Base-by-base conservation (phyloP, 2,888 invertebrate genomes). In the Escarpia spicata region DNA sequence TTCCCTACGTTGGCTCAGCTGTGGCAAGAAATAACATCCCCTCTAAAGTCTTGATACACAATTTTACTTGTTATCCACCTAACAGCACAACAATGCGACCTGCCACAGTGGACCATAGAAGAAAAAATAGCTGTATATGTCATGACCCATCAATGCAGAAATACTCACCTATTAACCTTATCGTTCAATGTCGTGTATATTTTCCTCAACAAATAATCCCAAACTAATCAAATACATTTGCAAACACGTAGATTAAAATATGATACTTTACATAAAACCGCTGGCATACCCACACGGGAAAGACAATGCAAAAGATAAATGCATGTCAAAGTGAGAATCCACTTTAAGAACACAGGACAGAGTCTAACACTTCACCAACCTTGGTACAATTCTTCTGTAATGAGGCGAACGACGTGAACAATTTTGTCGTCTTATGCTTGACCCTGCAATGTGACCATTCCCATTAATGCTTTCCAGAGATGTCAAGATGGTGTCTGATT, bases 361-460 rank as follows among this genome's bases (percentile, higher is more conserved):
- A 75, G 26, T 75, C 19, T 75, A n/a, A 6, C 75, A 75, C 75
- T 75, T 75, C 19, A 93, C 92, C 95, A 96, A 97, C 99, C 97
- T 99, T 99, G n/a, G 98, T 98, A 97, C 99, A 99, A 96, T 99
- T 99, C 97, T 99, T 99, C 96, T 99, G 99, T 95, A 99, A 97
- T 93, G 99, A 98, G 12, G 99, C 98, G 95, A 99, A 98, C 15
- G 99, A 99, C 96, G 99, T 98, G 97, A 99, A 99, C 97, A 99
- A 98, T 9, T 99, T 98, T 43, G 99, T 99, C 95, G 99, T 99
- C 97, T 99, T 99, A 93, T 95, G 95, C 97, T 98, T 99, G 95
- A 99, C 97, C 96, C 98, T 98, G 96, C 58, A 94, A 97, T 96
- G 93, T 94, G 90, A 90, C 10, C 44, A 15, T 52, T 44, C 37